These are phyloP conservation scores for Frankliniella fusca DNA, from an alignment of 2,888 invertebrate species.

Conservation along the genomic window DNA sequence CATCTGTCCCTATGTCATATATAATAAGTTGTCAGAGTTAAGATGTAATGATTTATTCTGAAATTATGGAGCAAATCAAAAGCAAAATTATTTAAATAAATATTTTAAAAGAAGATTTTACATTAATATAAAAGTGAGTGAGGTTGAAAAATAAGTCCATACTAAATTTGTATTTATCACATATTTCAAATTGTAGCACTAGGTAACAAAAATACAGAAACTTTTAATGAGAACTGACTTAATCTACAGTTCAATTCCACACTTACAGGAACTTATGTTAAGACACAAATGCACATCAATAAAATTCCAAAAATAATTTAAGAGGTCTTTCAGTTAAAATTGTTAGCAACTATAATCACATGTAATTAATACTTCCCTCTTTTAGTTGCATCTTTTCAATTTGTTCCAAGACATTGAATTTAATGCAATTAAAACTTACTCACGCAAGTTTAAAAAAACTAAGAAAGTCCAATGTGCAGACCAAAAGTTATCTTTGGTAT, in stretches of 20 bases:
- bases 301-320: too few relatives aligned
- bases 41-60: not conserved
- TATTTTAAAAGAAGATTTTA: not conserved
- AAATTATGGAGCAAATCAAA: not conserved
- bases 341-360: too few relatives aligned
- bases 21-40: too few relatives aligned
- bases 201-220: too few relatives aligned
- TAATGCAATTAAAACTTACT: conserved; percentile 6
- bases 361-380: too few relatives aligned
- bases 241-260: too few relatives aligned
- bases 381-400: conserved; percentile 32
- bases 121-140: not conserved
- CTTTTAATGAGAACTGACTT: too few relatives aligned
- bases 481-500: conserved; percentile 37
- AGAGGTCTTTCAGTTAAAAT: too few relatives aligned
- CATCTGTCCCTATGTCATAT: too few relatives aligned
- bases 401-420: conserved; percentile 27
- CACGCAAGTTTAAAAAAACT: not conserved
- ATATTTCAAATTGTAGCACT: too few relatives aligned
- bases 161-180: too few relatives aligned
- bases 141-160: too few relatives aligned
- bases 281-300: not conserved
- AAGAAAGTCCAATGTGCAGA: conserved; percentile 32
- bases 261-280: not conserved
- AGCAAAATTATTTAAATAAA: not conserved